phyloP scores from a whole-genome alignment of 2,113 vertebrate genomes.

The Anas platyrhynchos region DNA sequence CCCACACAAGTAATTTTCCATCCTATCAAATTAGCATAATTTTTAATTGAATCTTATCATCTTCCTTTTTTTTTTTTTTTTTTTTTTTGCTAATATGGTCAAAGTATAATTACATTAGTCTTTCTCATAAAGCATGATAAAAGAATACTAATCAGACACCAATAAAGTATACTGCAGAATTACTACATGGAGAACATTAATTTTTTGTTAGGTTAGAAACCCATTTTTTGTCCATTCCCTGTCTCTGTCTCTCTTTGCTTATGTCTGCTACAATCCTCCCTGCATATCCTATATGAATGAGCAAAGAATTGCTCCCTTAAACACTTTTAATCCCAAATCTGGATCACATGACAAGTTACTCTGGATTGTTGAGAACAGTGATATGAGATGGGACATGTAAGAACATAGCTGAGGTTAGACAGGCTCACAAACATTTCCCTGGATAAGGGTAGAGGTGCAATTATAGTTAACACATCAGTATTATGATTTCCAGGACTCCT shows the following conservation, averaged over 20 bases:
- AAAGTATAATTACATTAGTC: conserved; percentile 41
- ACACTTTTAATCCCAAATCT: neutral
- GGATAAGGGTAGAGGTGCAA: neutral
- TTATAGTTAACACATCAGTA: neutral
- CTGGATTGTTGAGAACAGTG: neutral
- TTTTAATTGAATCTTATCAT: conserved; percentile 57
- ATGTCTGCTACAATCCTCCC: neutral
- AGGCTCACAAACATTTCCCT: neutral
- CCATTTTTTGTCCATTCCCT: neutral
- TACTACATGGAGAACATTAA: conserved; percentile 4
- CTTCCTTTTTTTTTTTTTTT: neutral
- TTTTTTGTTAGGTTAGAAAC: neutral
- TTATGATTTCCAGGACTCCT: neutral
- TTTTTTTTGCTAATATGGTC: conserved; percentile 27
- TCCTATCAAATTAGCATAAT: conserved; percentile 44
- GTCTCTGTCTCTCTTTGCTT: neutral
- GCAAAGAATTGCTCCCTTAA: neutral
- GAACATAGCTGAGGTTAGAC: neutral
- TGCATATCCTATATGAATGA: neutral
- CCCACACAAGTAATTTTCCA: conserved; percentile 23
- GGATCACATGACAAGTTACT: neutral
- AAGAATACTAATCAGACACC: conserved; percentile 49
- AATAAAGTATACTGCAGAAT: neutral
- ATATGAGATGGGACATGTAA: neutral
- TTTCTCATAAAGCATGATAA: neutral